A percentile compares a stretch with the other conserved stretches of the same genome.
phyloP scores from a whole-genome alignment of 2,113 vertebrate species.

The Leptocoma aspasia region DNA sequence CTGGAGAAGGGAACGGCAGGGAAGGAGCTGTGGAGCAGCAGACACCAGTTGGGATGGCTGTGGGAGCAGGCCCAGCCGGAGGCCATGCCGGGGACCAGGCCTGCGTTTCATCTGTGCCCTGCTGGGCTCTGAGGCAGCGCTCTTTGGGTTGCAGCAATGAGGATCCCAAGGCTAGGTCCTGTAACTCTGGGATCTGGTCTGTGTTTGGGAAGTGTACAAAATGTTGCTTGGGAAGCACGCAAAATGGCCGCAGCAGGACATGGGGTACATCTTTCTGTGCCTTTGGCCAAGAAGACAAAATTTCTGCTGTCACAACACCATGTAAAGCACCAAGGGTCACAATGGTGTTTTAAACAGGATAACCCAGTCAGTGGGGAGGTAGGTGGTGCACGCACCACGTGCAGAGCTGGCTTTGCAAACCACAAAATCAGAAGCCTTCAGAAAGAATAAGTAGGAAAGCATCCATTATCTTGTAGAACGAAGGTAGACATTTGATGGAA shows the following conservation, averaged over 20 bases:
- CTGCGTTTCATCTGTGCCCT: fast-evolving
- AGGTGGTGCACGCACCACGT: not conserved
- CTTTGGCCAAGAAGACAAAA: not conserved
- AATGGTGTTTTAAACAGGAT: not conserved
- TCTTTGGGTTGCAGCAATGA: not conserved
- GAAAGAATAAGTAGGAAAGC: not conserved
- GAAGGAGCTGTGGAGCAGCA: not conserved
- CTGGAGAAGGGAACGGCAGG: not conserved
- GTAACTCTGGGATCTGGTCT: not conserved
- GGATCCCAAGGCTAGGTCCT: not conserved
- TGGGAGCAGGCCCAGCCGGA: not conserved
- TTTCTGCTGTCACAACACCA: not conserved
- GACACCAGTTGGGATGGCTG: fast-evolving
- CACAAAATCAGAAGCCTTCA: not conserved
- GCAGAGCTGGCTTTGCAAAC: not conserved
- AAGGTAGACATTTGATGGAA: not conserved
- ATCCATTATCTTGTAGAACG: not conserved
- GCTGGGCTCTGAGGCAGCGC: fast-evolving
- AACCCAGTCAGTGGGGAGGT: not conserved
- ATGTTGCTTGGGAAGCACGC: not conserved
- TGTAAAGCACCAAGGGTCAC: not conserved
- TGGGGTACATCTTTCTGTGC: fast-evolving
- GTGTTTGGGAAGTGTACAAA: fast-evolving
- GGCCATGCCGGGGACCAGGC: not conserved
- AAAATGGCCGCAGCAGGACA: not conserved